Base-by-base conservation (phyloP, 2,888 invertebrate species). In the Ornithoptera priamus region DNA sequence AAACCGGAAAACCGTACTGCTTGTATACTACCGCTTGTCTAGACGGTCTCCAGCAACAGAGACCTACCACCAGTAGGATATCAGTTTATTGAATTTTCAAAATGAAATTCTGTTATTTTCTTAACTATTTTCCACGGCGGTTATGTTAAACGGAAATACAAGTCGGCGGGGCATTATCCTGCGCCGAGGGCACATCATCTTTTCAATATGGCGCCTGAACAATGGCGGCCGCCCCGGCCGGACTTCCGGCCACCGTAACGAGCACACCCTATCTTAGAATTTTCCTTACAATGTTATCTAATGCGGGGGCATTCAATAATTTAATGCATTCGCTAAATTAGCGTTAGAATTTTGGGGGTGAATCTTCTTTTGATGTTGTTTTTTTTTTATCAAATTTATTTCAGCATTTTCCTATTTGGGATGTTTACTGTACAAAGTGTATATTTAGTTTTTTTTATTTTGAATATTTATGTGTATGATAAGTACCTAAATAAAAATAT, bases 171-270 rank as follows among this genome's bases (percentile, higher is more conserved):
- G 83, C 80, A 87, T 89, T 88, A 88, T 86, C 82, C 82, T 78
- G 80, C 75, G 80, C 84, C 82, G 77, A 76, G 80, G 82, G 84
- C 80, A 82, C 87, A 85, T 88, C 88, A 88, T 88, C 88, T 89
- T 88, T 89, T 88, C 89, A 90, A 90, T 90, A 90, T 85, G 84
- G 83, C 79, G 77, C 75, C 81, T 80, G 89, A 87, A 90, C 89
- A 91, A 91, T 89, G 81, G 75, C 74, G 74, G 78, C 81, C 82
- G 82, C 87, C 87, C 85, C 84, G 82, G 75, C 78, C 85, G 89
- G 88, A 89, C 77, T 78, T 90, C 90, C 88, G 88, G 81, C 74
- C 79, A 77, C 77, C 81, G 83, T 88, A 89, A 88, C 88, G 86
- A 88, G 85, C 83, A 77, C 79, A 78, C 80, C 79, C 81, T 81